A percentile compares a stretch with the other conserved stretches of the same genome.
Evolutionary conservation across 2,797 vertebrate genomes (phyloP).

Genomic region (Coccyzus lansbergi): DNA sequence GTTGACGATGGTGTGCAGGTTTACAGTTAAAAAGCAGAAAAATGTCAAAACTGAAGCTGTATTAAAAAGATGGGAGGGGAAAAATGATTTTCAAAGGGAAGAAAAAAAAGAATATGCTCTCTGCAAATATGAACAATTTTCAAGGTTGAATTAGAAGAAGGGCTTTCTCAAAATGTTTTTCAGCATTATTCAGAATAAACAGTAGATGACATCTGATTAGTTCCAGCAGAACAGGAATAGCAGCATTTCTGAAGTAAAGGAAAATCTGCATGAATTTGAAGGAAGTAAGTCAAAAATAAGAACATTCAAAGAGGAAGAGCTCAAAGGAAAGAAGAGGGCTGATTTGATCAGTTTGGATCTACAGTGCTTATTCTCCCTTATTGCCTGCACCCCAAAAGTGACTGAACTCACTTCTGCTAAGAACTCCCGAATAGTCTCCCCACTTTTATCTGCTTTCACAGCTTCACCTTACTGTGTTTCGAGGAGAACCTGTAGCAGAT

Average conservation of each 20-base stretch:
- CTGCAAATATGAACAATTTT: neutral
- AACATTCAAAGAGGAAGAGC: neutral
- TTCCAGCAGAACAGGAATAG: conserved; percentile 1
- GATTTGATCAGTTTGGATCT: neutral
- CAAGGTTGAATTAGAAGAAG: neutral
- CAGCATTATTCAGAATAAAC: conserved; percentile 24
- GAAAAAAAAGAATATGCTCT: neutral
- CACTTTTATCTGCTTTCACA: neutral
- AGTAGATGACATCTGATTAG: neutral
- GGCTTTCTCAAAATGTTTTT: neutral
- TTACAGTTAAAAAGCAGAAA: neutral
- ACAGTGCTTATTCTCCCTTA: neutral
- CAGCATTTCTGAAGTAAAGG: neutral
- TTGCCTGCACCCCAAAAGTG: neutral
- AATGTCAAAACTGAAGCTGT: neutral
- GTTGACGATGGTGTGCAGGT: neutral
- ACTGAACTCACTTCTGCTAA: neutral
- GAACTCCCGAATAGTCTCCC: neutral
- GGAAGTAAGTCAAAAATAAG: neutral
- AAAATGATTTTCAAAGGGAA: neutral
- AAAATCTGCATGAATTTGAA: neutral
- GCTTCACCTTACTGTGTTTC: neutral
- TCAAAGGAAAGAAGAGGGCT: neutral
- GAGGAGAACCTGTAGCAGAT: neutral
- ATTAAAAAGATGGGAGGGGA: neutral